These are phyloP conservation scores for Idaea dimidiata DNA, from an alignment of 2,888 invertebrate species.

Conservation along the genomic window DNA sequence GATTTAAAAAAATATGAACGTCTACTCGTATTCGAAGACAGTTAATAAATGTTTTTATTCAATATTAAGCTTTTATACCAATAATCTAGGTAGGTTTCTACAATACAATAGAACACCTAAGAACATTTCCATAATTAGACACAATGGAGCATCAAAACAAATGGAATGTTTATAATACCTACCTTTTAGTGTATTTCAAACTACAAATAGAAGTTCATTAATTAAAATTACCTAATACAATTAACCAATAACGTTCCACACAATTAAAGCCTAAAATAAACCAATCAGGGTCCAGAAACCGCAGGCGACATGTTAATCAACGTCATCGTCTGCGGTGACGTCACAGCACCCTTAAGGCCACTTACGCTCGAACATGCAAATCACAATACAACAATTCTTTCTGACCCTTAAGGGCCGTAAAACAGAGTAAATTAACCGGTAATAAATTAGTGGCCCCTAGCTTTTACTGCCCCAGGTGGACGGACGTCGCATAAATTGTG, in stretches of 20 bases:
- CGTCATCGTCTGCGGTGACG: slow-evolving; percentile 3
- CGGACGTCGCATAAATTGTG: slow-evolving; percentile 52
- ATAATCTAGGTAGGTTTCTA: too few species aligned
- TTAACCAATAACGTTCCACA: background rate
- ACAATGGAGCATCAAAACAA: too few species aligned
- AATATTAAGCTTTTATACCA: too few species aligned
- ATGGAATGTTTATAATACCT: background rate
- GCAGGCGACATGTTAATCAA: slow-evolving; percentile 2
- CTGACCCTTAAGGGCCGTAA: slow-evolving; percentile 46
- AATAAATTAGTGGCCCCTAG: slow-evolving; percentile 59
- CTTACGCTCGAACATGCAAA: slow-evolving; percentile 66
- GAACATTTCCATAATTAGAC: too few species aligned
- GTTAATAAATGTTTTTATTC: too few species aligned
- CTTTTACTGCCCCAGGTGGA: slow-evolving; percentile 50
- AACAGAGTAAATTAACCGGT: slow-evolving; percentile 63
- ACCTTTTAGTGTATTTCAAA: background rate
- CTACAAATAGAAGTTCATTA: background rate
- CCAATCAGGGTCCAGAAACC: background rate
- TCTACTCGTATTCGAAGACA: too few species aligned
- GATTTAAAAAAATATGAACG: background rate
- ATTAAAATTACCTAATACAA: background rate
- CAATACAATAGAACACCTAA: too few species aligned
- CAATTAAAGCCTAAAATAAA: background rate
- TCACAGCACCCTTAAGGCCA: slow-evolving; percentile 39
- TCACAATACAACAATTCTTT: slow-evolving; percentile 67